Base-by-base conservation (phyloP, 2,888 invertebrate species). In the Synanthedon andrenaeformis region DNA sequence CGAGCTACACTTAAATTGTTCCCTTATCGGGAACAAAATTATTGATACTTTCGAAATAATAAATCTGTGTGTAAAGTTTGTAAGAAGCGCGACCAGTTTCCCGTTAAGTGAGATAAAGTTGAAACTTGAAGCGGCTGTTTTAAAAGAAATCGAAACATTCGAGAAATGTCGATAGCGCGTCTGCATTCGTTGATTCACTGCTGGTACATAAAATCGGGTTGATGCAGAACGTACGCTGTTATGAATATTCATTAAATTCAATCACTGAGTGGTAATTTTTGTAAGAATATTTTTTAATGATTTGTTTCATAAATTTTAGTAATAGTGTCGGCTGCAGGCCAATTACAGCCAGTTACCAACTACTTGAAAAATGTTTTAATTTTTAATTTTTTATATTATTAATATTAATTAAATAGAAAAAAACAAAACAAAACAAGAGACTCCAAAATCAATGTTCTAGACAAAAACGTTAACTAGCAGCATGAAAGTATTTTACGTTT, bases 31-130 rank as follows among this genome's bases (percentile, higher is more conserved):
- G 69, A 65, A 65, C 62, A 63, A 67, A 51, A 35, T 35, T 51
- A 60, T 65, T 63, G 62, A 54, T 64, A 67, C 71, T 80, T 81
- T 76, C 72, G 69, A 72, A 74, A 72, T 63, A 66, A 75, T 80
- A 76, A 74, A 73, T 78, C 69, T 63, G 64, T 45, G 45, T 45
- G 52, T 54, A 61, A 68, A 69, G 62, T 64, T 65, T 60, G 62
- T 66, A 72, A 45, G 45, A 45, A 45, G 45, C 14, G 70, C 64
- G 67, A 73, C 75, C 66, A 66, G 78, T 73, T 70, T 69, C 69
- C 78, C 73, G 74, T 80, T 76, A 79, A 63, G 64, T 62, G 57
- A 62, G 72, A 73, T 74, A 74, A 74, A 69, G 66, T 71, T 66
- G 64, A 72, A 75, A 74, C 70, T 68, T 61, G 68, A 67, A 62